Evolutionary conservation across 64 coral and sea anemone species (phyloP), one percentile per base, ranked within the genome.

Genomic region (Montipora capricornis): DNA sequence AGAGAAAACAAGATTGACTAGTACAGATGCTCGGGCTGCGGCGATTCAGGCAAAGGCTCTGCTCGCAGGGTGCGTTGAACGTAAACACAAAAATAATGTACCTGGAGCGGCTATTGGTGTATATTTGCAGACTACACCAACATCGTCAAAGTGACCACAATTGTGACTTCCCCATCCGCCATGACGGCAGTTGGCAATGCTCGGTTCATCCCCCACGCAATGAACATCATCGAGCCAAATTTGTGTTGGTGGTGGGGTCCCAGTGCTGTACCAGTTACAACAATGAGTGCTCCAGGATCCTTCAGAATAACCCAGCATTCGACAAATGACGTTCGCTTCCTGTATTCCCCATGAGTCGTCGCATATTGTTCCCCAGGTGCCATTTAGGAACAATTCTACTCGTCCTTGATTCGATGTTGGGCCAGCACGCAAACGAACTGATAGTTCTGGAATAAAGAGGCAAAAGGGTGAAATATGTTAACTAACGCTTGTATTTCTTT

Each of bases 151-250:
- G 8, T 84, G 90, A 9, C 9, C 6, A 57, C 90, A 92, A 53
- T 92, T 83, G 73, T 92, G 67, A 19, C 69, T 64, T 75, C 95
- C 95, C 92, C 92, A 96, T 22, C 80, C 76, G 13, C 78, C 77
- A 76, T 93, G 87, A 4, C 64, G 50, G 20, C 95, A 96, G 20
- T 81, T 81, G 2, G 49, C 55, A 14, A 96, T 91, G 66, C 81
- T 90, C 7, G 75, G 46, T 22, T 96, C 95, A 20, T 94, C 83
- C 19, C 95, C 95, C 3, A 82, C 49, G 44, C 95, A 96, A 37
- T 76, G 47, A 9, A 96, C 95, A 59, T 96, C 79, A 71, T 94
- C 92, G 10, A 96, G 11, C 95, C 95, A 96, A 87, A 96, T 96
- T n/a, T 50, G 73, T 12, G 66, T 20, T 55, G 62, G 75, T 10